Evolutionary conservation across 2,797 vertebrate genomes (phyloP).

Genomic region (Lateolabrax maculatus): DNA sequence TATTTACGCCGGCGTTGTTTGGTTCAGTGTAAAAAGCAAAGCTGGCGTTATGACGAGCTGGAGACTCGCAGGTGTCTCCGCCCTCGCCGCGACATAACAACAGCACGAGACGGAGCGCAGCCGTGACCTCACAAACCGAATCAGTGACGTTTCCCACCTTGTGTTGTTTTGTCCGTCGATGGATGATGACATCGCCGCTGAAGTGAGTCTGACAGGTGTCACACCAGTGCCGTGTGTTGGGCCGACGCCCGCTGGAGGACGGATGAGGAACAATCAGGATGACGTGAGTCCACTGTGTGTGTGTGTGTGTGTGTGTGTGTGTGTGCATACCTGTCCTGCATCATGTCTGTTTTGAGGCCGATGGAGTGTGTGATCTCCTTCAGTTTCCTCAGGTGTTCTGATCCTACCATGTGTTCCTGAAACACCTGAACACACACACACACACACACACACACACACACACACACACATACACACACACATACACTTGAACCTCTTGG

Average conservation of each 20-base stretch:
- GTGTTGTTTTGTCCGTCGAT: slow-evolving; percentile 91
- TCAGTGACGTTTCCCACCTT: slow-evolving; percentile 84
- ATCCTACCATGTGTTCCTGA: slow-evolving; percentile 91
- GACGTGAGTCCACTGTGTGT: neutral
- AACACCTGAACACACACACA: slow-evolving; percentile 86
- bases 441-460: slow-evolving; percentile 23
- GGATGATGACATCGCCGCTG: slow-evolving; percentile 90
- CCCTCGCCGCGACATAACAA: too few relatives aligned
- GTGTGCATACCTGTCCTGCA: slow-evolving; percentile 54
- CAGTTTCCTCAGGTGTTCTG: slow-evolving; percentile 90
- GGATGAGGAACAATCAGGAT: neutral
- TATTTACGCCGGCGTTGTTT: too few relatives aligned
- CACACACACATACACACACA: neutral
- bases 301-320: neutral
- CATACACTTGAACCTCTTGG: neutral
- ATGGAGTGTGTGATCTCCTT: slow-evolving; percentile 86
- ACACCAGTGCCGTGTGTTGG: slow-evolving; percentile 88
- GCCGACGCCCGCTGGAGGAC: slow-evolving; percentile 82
- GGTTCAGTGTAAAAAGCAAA: too few relatives aligned
- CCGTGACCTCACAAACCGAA: too few relatives aligned
- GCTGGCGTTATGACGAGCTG: too few relatives aligned
- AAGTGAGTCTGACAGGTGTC: slow-evolving; percentile 93
- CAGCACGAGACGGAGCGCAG: too few relatives aligned
- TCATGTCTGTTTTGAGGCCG: slow-evolving; percentile 37
- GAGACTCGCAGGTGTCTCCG: too few relatives aligned